Conservation (phyloP, 2,797 vertebrate species). For the Sebastes flavidus region DNA sequence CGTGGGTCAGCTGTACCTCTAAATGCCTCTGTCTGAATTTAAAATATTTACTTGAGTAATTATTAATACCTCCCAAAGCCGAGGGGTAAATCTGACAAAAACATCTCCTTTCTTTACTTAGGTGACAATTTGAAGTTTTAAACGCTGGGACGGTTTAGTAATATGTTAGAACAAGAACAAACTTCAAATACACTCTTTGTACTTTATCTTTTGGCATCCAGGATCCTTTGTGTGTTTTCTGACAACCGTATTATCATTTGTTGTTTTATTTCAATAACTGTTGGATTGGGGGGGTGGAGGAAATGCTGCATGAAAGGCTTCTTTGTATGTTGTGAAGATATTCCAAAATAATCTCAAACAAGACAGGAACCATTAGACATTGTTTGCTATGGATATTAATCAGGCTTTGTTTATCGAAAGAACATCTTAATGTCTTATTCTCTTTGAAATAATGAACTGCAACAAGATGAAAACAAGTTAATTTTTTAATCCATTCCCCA, state of each 20-base stretch:
- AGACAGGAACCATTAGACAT: constrained; percentile 75
- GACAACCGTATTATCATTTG: constrained; percentile 56
- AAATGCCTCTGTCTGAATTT: constrained; percentile 29
- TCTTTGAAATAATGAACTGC: constrained; percentile 86
- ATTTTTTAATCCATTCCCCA: constrained; percentile 77
- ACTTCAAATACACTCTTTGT: constrained; percentile 61
- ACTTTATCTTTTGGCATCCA: constrained; percentile 57
- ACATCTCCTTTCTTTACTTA: constrained; percentile 5
- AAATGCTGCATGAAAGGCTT: constrained; percentile 59
- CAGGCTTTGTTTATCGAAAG: constrained; percentile 81
- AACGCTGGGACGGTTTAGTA: constrained; percentile 23
- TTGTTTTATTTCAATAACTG: constrained; percentile 62
- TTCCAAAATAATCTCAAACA: constrained; percentile 75
- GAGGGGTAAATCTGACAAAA: constrained; percentile 4
- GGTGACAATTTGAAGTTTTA: constrained; percentile 31
- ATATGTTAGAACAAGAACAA: constrained; percentile 43
- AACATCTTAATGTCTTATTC: constrained; percentile 83
- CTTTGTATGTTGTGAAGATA: constrained; percentile 66
- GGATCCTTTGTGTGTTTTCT: constrained; percentile 66
- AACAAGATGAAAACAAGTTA: constrained; percentile 81
- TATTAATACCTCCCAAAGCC: constrained; percentile 10
- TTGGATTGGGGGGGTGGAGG: constrained; percentile 43
- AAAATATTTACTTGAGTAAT: constrained; percentile 25
- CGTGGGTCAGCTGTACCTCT: constrained; percentile 11
- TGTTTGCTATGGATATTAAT: constrained; percentile 81